Evolutionary conservation across 2,797 vertebrate species (phyloP), one percentile per base, ranked within the genome.

Genomic region (Astyanax mexicanus): DNA sequence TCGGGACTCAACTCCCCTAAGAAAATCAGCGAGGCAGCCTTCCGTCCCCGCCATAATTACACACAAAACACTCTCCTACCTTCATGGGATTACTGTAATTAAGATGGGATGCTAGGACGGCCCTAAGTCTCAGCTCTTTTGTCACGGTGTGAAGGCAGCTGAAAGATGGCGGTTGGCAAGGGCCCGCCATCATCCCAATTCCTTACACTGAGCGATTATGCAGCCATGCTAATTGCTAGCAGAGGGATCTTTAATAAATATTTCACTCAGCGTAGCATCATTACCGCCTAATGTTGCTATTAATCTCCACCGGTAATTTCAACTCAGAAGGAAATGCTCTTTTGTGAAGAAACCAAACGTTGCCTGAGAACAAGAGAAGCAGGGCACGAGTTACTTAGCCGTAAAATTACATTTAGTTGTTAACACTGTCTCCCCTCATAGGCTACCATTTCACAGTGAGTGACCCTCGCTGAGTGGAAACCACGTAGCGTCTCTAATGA

Each of bases 211-310:
- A 92, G 91, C 89, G 87, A 93, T 92, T 91, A 93, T 91, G 92
- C 89, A 89, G 87, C 57, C 89, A 91, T 89, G 87, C 91, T 94
- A 94, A 94, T 93, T 93, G 91, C 92, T 92, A 93, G 92, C 93
- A 93, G 91, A 93, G 93, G 93, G 93, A 93, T 94, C 89, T 93
- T 94, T 93, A 94, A 93, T 94, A 94, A 93, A 94, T 93, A 93
- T 93, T 94, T 92, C 88, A 94, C 92, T 91, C 89, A 83, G 85
- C 79, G 86, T 89, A 88, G 91, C 93, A 93, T 93, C 93, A 92
- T 94, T 94, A 93, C 91, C 84, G 89, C 86, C 91, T 93, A 92
- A 92, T 93, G 89, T 89, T 85, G 88, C 93, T 93, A 92, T 94
- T 94, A 92, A 94, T 94, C 92, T 93, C 87, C 83, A 85, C 91